These are phyloP conservation scores for Chelmon rostratus DNA, from an alignment of 2,797 vertebrate species.

Conservation along the genomic window DNA sequence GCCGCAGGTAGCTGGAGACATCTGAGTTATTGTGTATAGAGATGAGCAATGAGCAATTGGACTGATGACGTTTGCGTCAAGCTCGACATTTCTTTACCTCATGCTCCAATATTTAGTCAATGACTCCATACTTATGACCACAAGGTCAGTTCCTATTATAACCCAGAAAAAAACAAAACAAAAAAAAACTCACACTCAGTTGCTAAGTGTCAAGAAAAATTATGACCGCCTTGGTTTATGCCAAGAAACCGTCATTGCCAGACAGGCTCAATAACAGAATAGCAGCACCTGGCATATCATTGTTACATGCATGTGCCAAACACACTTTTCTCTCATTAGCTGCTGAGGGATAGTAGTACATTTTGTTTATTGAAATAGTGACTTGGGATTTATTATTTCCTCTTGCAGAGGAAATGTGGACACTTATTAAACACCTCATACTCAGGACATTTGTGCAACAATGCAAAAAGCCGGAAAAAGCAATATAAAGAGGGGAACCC, in stretches of 20 bases:
- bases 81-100: conserved; percentile 61
- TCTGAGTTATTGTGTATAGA: conserved; percentile 49
- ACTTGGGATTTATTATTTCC: conserved; percentile 82
- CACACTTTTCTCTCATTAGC: conserved; percentile 81
- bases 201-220: conserved; percentile 77
- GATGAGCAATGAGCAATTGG: conserved; percentile 52
- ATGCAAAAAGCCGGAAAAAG: conserved; percentile 69
- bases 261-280: conserved; percentile 73
- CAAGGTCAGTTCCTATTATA: conserved; percentile 76
- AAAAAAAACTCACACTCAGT: conserved; percentile 59
- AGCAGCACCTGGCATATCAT: conserved; percentile 76
- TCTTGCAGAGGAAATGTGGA: conserved; percentile 77
- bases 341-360: conserved; percentile 75
- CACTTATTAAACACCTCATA: conserved; percentile 82
- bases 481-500: conserved; percentile 63
- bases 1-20: conserved; percentile 55
- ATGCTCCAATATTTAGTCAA: conserved; percentile 58
- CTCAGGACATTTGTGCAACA: conserved; percentile 59
- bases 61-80: conserved; percentile 47
- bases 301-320: conserved; percentile 75
- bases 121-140: conserved; percentile 63
- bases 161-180: conserved; percentile 58
- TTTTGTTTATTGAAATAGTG: conserved; percentile 82
- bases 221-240: conserved; percentile 64
- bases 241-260: conserved; percentile 72